Percentiles rank a stretch among this genome's conserved stretches.
These are phyloP conservation scores for Grammomys surdaster DNA, from an alignment of 2,113 vertebrate genomes.

Conservation along the genomic window DNA sequence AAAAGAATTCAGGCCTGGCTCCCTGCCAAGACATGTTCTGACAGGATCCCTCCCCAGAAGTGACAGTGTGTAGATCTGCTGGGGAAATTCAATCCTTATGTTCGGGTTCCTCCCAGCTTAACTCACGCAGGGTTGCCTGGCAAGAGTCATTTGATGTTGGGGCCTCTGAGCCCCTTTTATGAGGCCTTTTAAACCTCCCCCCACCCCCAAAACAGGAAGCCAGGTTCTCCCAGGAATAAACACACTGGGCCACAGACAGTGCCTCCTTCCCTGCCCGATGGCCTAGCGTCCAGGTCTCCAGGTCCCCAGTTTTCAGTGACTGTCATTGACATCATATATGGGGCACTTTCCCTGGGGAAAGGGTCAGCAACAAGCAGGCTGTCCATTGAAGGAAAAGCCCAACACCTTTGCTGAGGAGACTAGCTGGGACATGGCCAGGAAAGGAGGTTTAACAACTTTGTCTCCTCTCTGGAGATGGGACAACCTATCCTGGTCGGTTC, in stretches of 20 bases:
- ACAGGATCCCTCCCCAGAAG: constrained; percentile 54
- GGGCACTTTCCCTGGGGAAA: too few relatives aligned
- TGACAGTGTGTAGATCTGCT: constrained; percentile 69
- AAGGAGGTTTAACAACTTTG: not conserved
- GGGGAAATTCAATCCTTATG: constrained; percentile 78
- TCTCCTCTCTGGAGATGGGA: not conserved
- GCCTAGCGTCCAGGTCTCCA: not conserved
- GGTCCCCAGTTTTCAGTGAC: not conserved
- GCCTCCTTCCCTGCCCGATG: not conserved
- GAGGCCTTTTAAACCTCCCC: constrained; percentile 64
- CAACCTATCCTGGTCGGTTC: not conserved
- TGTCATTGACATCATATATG: not conserved
- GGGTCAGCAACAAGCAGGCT: not conserved
- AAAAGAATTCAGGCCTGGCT: constrained; percentile 37
- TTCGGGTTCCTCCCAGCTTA: constrained; percentile 70
- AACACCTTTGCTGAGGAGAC: not conserved
- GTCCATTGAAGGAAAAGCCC: not conserved
- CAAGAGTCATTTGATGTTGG: constrained; percentile 58
- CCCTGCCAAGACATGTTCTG: constrained; percentile 54
- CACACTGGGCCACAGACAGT: constrained; percentile 27
- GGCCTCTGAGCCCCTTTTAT: constrained; percentile 52
- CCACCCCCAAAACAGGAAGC: constrained; percentile 71
- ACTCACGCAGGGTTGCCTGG: constrained; percentile 49
- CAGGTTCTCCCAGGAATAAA: constrained; percentile 64
- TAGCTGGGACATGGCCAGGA: not conserved